Base-by-base conservation (phyloP, 2,113 vertebrate genomes). In the Anser brachyrhynchus region DNA sequence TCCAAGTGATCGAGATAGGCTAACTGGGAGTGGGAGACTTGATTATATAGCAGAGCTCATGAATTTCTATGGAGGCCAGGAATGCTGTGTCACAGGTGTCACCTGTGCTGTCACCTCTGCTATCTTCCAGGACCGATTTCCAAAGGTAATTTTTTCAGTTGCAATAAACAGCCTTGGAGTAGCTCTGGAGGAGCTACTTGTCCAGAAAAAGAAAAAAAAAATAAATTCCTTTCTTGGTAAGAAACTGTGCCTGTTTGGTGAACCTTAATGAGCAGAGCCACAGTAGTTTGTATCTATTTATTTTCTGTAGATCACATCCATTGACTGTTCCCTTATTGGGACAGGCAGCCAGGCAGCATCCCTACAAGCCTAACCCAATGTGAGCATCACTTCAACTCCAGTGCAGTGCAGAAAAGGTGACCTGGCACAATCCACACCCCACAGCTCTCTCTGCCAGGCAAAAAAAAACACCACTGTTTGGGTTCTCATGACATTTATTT, bases 401-500 rank as follows among this genome's bases (percentile, higher is more conserved):
- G 58, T 62, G 29, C 84, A 58, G 84, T 65, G 80, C 70, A 57
- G 29, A 57, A 91, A 37, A 89, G 74, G 87, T 2, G 8, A 81
- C 51, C 37, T 81, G 76, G 90, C 76, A 79, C 54, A 84, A 73
- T 66, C 81, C 66, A 33, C 6, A 1, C 91, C 58, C 61, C 81
- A 23, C 51, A 11, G 67, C 37, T 79, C 46, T 80, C 70, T 55
- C 37, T 89, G 62, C 70, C 58, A 89, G 62, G 77, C 49, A 57
- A 75, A 87, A 95, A 65, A 28, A 46, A 44, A 18, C 9, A 46
- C 44, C 44, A 46, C 66, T 1, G 0, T 79, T 89, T 82, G n/a
- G 23, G 66, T 95, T 97, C 96, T 78, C 94, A 92, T 85, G 67
- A 49, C 58, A n/a, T 85, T 89, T 89, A 72, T 93, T 96, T 95